These are phyloP conservation scores for Eupeodes luniger DNA, from an alignment of 2,888 invertebrate genomes.

Conservation along the genomic window DNA sequence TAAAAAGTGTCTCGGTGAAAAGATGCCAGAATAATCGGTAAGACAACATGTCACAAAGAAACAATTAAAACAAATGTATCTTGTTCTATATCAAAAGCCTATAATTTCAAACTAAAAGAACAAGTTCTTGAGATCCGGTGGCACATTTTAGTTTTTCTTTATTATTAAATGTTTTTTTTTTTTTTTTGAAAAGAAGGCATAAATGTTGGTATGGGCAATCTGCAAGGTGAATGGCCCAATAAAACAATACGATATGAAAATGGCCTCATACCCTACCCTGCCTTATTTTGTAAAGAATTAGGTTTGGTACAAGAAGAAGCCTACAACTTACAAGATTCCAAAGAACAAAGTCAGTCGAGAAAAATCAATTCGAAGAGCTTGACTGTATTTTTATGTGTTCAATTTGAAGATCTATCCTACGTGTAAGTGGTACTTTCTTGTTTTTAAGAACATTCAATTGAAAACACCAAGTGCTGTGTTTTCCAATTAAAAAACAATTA, in stretches of 20 bases:
- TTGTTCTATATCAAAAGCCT: too few species aligned
- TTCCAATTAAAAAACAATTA: too few species aligned
- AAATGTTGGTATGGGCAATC: constrained; percentile 32
- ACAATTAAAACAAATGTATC: too few species aligned
- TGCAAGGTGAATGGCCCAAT: constrained; percentile 31
- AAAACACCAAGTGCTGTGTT: too few species aligned
- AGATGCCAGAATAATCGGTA: too few species aligned
- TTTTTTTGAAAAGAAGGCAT: constrained; percentile 19
- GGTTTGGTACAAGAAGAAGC: neutral
- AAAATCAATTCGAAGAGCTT: constrained; percentile 33
- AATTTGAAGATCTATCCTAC: neutral
- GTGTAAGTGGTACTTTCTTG: neutral
- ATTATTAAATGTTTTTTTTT: too few species aligned
- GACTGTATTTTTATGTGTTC: neutral
- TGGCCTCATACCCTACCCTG: neutral
- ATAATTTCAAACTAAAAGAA: neutral
- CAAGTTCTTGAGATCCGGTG: neutral
- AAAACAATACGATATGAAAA: neutral
- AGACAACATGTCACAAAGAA: too few species aligned
- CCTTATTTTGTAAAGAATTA: neutral
- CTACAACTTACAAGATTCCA: neutral
- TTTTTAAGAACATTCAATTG: too few species aligned
- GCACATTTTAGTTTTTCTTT: constrained; percentile 5
- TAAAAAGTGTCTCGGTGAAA: too few species aligned
- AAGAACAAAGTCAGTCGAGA: constrained; percentile 24